Conservation (phyloP, 2,888 invertebrate species). For the Diarsia rubi region DNA sequence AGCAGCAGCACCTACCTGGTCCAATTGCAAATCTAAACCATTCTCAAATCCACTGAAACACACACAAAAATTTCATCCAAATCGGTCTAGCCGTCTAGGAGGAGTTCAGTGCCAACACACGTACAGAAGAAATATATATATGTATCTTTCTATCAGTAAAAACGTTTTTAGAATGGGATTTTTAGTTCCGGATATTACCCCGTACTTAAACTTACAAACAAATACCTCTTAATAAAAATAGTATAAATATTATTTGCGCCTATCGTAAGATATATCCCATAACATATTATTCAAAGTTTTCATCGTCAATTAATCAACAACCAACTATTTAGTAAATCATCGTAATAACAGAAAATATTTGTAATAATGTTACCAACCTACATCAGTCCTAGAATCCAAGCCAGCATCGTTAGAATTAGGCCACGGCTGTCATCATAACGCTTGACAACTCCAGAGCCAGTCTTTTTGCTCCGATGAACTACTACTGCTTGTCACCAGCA, state of each 20-base stretch:
- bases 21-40: too few species aligned
- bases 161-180: too few species aligned
- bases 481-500: conserved; percentile 21
- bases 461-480: conserved; percentile 26
- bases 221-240: too few species aligned
- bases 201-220: too few species aligned
- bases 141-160: too few species aligned
- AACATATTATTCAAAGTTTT: background rate
- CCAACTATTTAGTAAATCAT: background rate
- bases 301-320: background rate
- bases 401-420: conserved; percentile 17
- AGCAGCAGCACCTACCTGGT: too few species aligned
- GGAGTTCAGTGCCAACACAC: too few species aligned
- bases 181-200: too few species aligned
- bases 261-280: background rate
- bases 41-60: too few species aligned
- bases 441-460: conserved; percentile 42
- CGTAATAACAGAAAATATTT: background rate
- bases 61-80: too few species aligned
- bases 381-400: background rate
- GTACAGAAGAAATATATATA: too few species aligned
- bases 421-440: conserved; percentile 16
- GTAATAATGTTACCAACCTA: background rate
- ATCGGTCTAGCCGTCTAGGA: too few species aligned
- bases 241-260: background rate